Base-by-base conservation (phyloP, 2,888 invertebrate species). In the Scaptomyza polygonia region DNA sequence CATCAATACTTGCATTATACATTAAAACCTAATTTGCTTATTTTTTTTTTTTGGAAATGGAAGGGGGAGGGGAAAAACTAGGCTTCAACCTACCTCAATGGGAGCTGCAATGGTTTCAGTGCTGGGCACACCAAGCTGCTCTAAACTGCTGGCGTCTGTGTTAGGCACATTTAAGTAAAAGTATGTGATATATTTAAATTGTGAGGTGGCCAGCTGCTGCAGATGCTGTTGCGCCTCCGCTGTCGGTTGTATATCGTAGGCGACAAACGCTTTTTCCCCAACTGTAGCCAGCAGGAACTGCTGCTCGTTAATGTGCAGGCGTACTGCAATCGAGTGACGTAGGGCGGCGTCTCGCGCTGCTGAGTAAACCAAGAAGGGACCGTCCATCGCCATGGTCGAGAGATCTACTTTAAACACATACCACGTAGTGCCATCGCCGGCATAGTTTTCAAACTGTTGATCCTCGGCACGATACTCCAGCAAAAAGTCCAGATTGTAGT, bases 351-450 rank as follows among this genome's bases (percentile, higher is more conserved):
- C 93, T 45, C 92, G 92, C 30, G 93, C 90, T 77, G 93, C 93
- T 25, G 94, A 93, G 67, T 95, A 92, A 9, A 96, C 92, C 77
- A 92, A 92, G 72, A 93, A 92, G 27, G 95, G 94, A 30, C 94
- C 94, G 72, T 94, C 93, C 59, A 94, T 92, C 64, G 94, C 94
- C 86, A 94, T 94, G 27, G 92, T 93, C 48, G 93, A 92, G 52
- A 95, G 86, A 89, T 95, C 93, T 43, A 95, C 93, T 52, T 93
- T 91, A 87, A 93, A 95, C 4, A 95, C 94, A 90, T 94, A 94
- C 82, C 91, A 83, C 7, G 91, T 92, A 12, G 92, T 85, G 92
- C 95, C 95, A 77, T 94, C 95, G 27, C 93, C 92, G 81, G 93
- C 93, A 88, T 95, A 95, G 5, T 92, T 92, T 85, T 94, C 93